Conservation (phyloP, 2,113 vertebrate genomes). For the Callipepla californica region DNA sequence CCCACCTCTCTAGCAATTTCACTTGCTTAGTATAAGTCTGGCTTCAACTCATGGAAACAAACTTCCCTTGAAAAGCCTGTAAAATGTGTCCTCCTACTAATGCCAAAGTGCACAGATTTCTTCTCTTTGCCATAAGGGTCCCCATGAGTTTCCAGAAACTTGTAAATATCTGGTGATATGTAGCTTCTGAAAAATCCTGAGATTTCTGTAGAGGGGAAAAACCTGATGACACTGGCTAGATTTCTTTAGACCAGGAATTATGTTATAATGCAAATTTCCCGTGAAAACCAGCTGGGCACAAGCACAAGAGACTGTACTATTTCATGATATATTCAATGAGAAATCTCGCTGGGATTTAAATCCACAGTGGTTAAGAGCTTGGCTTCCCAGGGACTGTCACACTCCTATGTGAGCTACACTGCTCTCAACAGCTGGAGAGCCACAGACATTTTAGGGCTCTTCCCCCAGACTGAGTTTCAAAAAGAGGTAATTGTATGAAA, state of each 20-base stretch:
- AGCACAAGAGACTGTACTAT: not conserved
- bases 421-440: not conserved
- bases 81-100: not conserved
- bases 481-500: not conserved
- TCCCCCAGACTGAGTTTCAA: not conserved
- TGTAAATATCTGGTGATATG: not conserved
- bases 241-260: not conserved
- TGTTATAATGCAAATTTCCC: not conserved
- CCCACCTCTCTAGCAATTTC: not conserved
- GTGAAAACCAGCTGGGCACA: not conserved
- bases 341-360: not conserved
- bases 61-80: not conserved
- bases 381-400: not conserved
- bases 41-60: not conserved
- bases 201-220: not conserved
- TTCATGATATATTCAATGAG: not conserved
- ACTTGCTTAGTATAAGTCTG: not conserved
- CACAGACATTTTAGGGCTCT: not conserved
- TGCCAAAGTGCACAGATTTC: not conserved
- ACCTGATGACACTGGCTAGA: not conserved
- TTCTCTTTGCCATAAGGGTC: not conserved
- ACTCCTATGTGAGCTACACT: not conserved
- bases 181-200: conserved; percentile 3
- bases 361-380: not conserved
- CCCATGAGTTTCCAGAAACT: not conserved